Evolutionary conservation across 1,140 invertebrate species (phyloP).

Genomic region (Tenebrio molitor): DNA sequence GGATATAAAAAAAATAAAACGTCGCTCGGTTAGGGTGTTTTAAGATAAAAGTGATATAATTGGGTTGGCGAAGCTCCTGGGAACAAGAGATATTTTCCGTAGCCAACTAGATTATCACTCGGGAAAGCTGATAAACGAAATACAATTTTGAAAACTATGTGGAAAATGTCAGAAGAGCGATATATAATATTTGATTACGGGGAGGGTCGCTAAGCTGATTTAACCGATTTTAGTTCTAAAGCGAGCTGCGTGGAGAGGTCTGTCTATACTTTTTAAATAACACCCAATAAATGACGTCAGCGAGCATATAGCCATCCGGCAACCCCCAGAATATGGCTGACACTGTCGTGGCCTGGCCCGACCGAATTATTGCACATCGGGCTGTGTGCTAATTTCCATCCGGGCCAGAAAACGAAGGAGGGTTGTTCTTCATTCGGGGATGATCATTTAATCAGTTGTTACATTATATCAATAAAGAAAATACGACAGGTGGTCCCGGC

Average conservation of each 20-base stretch:
- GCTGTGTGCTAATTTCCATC: conserved; percentile 48
- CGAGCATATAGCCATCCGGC: conserved; percentile 54
- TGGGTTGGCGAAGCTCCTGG: conserved; percentile 34
- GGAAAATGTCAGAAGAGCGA: conserved; percentile 59
- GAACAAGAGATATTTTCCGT: conserved; percentile 43
- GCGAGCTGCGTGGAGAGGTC: conserved; percentile 37
- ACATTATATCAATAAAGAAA: no score
- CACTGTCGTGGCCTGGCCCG: conserved; percentile 47
- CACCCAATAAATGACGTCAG: conserved; percentile 60
- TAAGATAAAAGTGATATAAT: conserved; percentile 41
- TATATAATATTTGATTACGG: conserved; percentile 59
- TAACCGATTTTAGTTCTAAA: conserved; percentile 56
- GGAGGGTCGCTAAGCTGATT: conserved; percentile 59
- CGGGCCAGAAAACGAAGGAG: background rate
- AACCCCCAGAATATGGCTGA: conserved; percentile 57
- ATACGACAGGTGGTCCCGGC: no score
- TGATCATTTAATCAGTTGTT: no score
- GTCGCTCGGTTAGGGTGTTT: conserved; percentile 20
- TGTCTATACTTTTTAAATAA: conserved; percentile 56
- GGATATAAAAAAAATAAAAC: conserved; percentile 3
- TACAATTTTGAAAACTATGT: conserved; percentile 63
- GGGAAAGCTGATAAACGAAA: conserved; percentile 61
- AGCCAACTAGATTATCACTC: conserved; percentile 57
- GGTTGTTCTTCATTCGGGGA: no score
- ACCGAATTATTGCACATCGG: conserved; percentile 48